Percentiles rank a stretch among this genome's conserved stretches.
These are phyloP conservation scores for Chydorus sphaericus DNA, from an alignment of 2,888 invertebrate genomes.

Conservation along the genomic window DNA sequence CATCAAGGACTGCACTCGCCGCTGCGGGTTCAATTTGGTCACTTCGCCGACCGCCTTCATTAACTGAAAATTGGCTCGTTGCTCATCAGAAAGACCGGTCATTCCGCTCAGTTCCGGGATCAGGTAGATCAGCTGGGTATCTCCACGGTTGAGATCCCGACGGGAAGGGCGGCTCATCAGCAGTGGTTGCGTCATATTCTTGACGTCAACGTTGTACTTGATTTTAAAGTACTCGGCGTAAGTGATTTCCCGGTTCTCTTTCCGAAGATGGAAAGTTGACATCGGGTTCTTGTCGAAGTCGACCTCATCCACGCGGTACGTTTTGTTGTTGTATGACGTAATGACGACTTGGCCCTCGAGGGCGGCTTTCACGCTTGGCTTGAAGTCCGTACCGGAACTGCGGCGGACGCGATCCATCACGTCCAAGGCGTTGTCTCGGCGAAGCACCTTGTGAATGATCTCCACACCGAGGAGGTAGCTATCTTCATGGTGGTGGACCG, in stretches of 20 bases:
- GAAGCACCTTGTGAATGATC: slow-evolving; percentile 66
- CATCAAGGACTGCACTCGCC: slow-evolving; percentile 47
- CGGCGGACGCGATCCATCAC: slow-evolving; percentile 3
- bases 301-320: slow-evolving; percentile 55
- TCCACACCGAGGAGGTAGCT: slow-evolving; percentile 62
- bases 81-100: slow-evolving; percentile 56
- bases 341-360: slow-evolving; percentile 20
- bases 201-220: slow-evolving; percentile 50
- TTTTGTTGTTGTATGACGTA: slow-evolving; percentile 21
- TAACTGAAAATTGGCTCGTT: slow-evolving; percentile 37
- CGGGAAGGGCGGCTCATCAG: slow-evolving; percentile 46
- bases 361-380: slow-evolving; percentile 14
- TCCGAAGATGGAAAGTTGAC: slow-evolving; percentile 43
- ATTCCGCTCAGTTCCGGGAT: slow-evolving; percentile 72
- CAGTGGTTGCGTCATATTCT: slow-evolving; percentile 55
- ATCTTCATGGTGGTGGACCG: slow-evolving; percentile 66
- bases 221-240: slow-evolving; percentile 49
- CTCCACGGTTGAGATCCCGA: slow-evolving; percentile 55
- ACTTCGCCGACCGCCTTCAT: slow-evolving; percentile 56
- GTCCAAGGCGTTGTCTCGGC: slow-evolving; percentile 55
- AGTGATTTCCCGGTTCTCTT: slow-evolving; percentile 31
- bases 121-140: slow-evolving; percentile 45
- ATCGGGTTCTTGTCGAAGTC: slow-evolving; percentile 43
- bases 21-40: slow-evolving; percentile 56
- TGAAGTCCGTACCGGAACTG: neutral